Conservation (phyloP, 2,888 invertebrate genomes). For the Clitarchus hookeri region DNA sequence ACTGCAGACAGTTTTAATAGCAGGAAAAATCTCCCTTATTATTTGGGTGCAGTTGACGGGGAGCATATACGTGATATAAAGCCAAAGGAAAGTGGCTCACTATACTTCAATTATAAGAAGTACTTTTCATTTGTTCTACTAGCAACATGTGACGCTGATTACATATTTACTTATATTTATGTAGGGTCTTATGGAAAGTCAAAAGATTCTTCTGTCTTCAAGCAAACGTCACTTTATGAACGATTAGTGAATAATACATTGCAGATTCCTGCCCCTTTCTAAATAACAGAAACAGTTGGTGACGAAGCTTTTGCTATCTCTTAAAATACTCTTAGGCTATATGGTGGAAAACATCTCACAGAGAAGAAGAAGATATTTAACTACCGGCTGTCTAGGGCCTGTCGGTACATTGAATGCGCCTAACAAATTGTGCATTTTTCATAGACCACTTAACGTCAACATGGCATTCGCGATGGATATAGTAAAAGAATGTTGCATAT, state of each 20-base stretch:
- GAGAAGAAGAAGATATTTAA: background rate
- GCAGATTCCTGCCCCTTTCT: no score
- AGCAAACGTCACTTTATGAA: background rate
- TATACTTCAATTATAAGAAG: background rate
- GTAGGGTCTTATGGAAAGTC: background rate
- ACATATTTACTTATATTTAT: background rate
- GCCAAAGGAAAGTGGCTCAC: background rate
- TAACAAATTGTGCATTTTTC: background rate
- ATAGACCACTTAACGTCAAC: background rate
- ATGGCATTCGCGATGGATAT: no score
- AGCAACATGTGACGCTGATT: background rate
- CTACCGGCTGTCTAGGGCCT: no score
- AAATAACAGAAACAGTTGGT: background rate
- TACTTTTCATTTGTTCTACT: background rate
- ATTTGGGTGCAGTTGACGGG: background rate
- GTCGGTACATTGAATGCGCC: background rate
- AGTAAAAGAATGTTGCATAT: background rate
- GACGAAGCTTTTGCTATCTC: background rate
- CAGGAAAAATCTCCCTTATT: background rate
- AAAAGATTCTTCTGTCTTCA: background rate
- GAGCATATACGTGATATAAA: background rate
- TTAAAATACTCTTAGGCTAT: background rate
- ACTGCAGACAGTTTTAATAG: background rate
- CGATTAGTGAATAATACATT: no score
- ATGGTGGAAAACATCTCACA: no score